Percentiles rank a stretch among this genome's conserved stretches.
phyloP scores from a whole-genome alignment of 2,797 vertebrate genomes.

The Sciurus vulgaris region DNA sequence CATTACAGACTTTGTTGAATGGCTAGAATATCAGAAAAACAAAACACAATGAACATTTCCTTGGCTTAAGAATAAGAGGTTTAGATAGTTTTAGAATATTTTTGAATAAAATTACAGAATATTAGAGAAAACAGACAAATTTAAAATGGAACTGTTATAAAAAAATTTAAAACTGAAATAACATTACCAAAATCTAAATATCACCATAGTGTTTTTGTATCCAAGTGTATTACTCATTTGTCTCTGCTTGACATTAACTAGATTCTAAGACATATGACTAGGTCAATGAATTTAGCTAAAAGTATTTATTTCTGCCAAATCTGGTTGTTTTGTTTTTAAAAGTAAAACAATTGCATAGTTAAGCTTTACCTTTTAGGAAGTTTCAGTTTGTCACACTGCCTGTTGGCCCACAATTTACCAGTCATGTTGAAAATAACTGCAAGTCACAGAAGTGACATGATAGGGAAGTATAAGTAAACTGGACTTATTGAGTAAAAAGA shows the following conservation, averaged over 20 bases:
- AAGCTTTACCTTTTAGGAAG: not conserved
- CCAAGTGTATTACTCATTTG: not conserved
- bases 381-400: not conserved
- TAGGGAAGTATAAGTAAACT: not conserved
- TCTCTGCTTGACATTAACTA: not conserved
- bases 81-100: conserved; percentile 35
- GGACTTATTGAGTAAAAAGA: not conserved
- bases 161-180: not conserved
- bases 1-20: conserved; percentile 99
- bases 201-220: not conserved
- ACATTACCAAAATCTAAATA: not conserved
- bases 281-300: not conserved
- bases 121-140: not conserved
- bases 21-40: conserved; percentile 90
- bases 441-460: not conserved
- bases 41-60: conserved; percentile 56
- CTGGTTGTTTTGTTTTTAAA: not conserved
- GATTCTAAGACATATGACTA: not conserved
- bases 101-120: conserved; percentile 18
- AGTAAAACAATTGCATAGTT: not conserved
- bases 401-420: not conserved
- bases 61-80: conserved; percentile 53
- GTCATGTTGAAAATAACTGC: not conserved
- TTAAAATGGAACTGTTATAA: conserved; percentile 20
- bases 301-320: not conserved